These are phyloP conservation scores for Danio kyathit DNA, from an alignment of 2,797 vertebrate genomes.

Conservation along the genomic window DNA sequence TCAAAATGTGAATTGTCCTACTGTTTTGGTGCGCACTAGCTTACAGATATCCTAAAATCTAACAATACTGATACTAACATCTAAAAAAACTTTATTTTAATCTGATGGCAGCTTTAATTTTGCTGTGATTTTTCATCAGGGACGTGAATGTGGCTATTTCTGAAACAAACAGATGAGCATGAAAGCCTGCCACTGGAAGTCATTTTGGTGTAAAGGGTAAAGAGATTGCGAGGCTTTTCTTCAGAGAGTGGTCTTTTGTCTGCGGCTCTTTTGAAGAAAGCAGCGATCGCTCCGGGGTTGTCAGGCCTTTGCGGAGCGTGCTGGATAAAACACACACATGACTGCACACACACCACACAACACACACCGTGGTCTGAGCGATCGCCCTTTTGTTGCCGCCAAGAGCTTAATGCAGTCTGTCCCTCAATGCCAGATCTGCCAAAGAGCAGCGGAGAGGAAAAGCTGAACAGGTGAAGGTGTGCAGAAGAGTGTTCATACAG, in stretches of 20 bases:
- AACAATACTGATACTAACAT: too few species aligned
- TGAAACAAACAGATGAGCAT: constrained; percentile 55
- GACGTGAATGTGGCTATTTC: constrained; percentile 70
- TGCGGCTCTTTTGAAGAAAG: constrained; percentile 58
- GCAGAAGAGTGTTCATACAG: background rate
- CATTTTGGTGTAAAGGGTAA: constrained; percentile 53
- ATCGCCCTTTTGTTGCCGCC: constrained; percentile 54
- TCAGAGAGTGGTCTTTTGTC: constrained; percentile 44
- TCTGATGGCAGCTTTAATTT: constrained; percentile 60
- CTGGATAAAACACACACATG: constrained; percentile 57
- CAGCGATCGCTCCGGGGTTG: constrained; percentile 52
- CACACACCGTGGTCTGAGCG: constrained; percentile 10
- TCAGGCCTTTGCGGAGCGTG: constrained; percentile 56
- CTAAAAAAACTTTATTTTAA: too few species aligned
- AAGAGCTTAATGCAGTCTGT: constrained; percentile 57
- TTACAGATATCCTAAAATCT: too few species aligned
- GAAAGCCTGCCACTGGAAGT: constrained; percentile 56
- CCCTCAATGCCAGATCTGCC: constrained; percentile 50
- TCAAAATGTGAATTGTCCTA: too few species aligned
- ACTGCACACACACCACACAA: constrained; percentile 36
- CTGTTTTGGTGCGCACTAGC: too few species aligned
- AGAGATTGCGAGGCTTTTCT: constrained; percentile 45
- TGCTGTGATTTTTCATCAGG: constrained; percentile 64
- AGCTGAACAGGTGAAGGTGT: constrained; percentile 47
- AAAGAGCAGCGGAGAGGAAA: constrained; percentile 43